Evolutionary conservation across 2,797 vertebrate genomes (phyloP), one percentile per base, ranked within the genome.

Genomic region (Mallotus villosus): DNA sequence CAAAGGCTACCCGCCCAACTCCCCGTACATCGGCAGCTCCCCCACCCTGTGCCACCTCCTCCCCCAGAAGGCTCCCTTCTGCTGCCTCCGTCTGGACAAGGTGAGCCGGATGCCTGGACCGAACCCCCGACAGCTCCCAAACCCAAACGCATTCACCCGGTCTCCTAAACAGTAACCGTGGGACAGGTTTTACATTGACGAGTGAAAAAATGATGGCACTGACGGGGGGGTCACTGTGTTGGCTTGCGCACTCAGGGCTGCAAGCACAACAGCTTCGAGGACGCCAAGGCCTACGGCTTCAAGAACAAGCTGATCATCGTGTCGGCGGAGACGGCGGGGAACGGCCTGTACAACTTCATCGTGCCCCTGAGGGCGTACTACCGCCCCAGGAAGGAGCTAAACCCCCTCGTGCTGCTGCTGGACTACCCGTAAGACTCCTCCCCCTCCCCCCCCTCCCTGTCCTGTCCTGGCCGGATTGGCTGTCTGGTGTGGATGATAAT

Each of bases 271-370:
- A 97, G 94, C 84, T 96, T 95, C 68, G 96, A 97, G 87, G 97
- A 99, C 14, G 97, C 97, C 80, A 98, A 98, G 90, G 96, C 97
- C 11, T 98, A 99, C 70, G 95, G 96, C 84, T 99, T 99, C 91
- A 97, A 96, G 93, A 98, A 98, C 89, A 98, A 98, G 89, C 85
- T 99, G 86, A 99, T 99, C 78, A 99, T 99, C 81, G 97, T 99
- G 86, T 97, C 97, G 73, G 97, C 97, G 60, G 97, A 99, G 90
- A 98, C 92, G 46, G 97, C 97, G 69, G 97, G 97, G 79, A 99
- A 99, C 70, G 97, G 97, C 72, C 92, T 99, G 66, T 98, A 98
- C 89, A 98, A 98, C 88, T 99, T 99, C 80, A 97, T 98, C 61
- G 97, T 98, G 81, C 97, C 97, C 63, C 95, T 99, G 79, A 92